Evolutionary conservation across 2,113 vertebrate species (phyloP).

Genomic region (Barnardius zonarius): DNA sequence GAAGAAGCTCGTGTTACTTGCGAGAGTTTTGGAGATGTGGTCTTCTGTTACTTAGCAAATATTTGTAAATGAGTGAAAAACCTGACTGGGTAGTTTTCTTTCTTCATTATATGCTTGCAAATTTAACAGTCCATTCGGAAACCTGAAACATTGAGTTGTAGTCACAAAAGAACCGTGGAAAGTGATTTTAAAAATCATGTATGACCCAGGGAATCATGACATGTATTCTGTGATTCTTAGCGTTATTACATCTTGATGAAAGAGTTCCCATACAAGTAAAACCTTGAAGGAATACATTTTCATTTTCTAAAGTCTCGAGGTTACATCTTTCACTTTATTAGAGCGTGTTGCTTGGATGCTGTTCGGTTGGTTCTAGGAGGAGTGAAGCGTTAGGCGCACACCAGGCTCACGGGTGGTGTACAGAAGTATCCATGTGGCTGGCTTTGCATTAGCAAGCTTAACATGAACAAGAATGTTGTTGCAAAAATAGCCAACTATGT

Average conservation of each 20-base stretch:
- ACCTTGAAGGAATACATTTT: neutral
- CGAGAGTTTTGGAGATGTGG: neutral
- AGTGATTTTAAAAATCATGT: neutral
- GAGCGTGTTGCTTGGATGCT: neutral
- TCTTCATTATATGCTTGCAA: neutral
- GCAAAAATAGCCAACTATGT: rapidly evolving
- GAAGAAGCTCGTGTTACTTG: neutral
- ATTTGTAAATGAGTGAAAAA: neutral
- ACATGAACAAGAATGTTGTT: neutral
- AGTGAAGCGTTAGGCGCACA: neutral
- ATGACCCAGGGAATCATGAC: neutral
- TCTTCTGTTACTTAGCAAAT: neutral
- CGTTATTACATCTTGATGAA: neutral
- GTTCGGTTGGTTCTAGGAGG: neutral
- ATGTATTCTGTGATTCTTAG: neutral
- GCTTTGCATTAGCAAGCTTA: neutral
- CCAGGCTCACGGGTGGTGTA: rapidly evolving
- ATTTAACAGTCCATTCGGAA: neutral
- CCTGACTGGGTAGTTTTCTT: neutral
- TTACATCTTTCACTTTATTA: neutral
- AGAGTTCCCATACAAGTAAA: neutral
- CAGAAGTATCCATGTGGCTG: neutral
- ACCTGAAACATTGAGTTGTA: neutral
- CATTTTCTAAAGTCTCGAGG: neutral
- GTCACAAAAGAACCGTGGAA: neutral